These are phyloP conservation scores for Drosophila mayri DNA, from an alignment of 1,140 invertebrate genomes.

Conservation along the genomic window DNA sequence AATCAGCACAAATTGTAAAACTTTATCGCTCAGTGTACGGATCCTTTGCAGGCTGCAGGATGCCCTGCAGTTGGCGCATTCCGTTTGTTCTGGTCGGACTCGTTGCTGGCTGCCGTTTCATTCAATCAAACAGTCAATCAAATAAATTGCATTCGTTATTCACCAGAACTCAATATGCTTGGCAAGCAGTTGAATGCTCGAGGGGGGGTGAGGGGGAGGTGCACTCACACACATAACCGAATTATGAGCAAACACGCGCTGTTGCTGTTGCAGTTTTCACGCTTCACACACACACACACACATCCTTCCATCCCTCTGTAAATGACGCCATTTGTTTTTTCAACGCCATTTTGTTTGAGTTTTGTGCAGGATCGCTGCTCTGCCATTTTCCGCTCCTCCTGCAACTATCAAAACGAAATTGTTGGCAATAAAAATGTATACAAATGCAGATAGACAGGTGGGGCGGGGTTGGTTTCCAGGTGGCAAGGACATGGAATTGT, in stretches of 20 bases:
- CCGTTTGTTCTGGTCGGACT: slow-evolving; percentile 28
- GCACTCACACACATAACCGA: slow-evolving; percentile 57
- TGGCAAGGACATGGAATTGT: slow-evolving; percentile 22
- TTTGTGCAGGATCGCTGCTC: slow-evolving; percentile 42
- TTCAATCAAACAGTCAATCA: slow-evolving; percentile 82
- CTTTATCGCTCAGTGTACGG: background rate
- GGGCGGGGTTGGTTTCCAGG: too few species aligned
- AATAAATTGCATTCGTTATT: slow-evolving; percentile 80
- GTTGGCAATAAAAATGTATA: slow-evolving; percentile 82
- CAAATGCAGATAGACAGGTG: slow-evolving; percentile 74
- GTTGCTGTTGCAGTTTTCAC: slow-evolving; percentile 58
- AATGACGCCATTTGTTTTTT: slow-evolving; percentile 80
- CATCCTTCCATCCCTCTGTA: slow-evolving; percentile 34
- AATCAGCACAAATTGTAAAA: too few species aligned
- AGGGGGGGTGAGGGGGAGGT: background rate
- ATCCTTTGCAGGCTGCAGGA: slow-evolving; percentile 13
- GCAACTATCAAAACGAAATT: slow-evolving; percentile 79
- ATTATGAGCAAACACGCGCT: slow-evolving; percentile 66
- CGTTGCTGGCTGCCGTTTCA: slow-evolving; percentile 44
- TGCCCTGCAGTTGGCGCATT: slow-evolving; percentile 28
- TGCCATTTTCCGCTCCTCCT: slow-evolving; percentile 13
- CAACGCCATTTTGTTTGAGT: slow-evolving; percentile 79
- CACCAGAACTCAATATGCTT: slow-evolving; percentile 70
- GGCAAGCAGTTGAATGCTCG: slow-evolving; percentile 16
- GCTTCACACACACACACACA: slow-evolving; percentile 8